These are phyloP conservation scores for Caenorhabditis uteleia DNA, from an alignment of 2,888 invertebrate species.

Conservation along the genomic window DNA sequence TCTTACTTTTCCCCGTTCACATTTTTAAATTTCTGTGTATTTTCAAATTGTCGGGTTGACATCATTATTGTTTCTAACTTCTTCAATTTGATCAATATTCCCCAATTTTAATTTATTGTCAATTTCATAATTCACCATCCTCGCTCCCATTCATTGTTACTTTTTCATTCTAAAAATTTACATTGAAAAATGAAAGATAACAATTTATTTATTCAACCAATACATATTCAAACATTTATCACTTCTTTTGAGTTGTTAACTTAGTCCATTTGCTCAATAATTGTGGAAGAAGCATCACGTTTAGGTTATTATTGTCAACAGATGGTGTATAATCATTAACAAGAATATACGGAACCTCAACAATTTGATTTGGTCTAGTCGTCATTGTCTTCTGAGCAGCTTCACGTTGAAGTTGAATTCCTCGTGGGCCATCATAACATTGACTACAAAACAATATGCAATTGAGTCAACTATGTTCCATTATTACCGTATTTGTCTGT, in stretches of 20 bases:
- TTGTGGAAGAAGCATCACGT: conserved; percentile 61
- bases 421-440: conserved; percentile 64
- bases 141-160: background rate
- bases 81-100: background rate
- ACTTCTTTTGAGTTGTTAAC: conserved; percentile 26
- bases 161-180: background rate
- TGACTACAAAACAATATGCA: conserved; percentile 38
- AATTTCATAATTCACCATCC: background rate
- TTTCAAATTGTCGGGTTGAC: background rate
- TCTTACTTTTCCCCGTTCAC: conserved; percentile 7
- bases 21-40: background rate
- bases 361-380: conserved; percentile 62
- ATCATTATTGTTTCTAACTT: background rate
- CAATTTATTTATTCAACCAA: background rate
- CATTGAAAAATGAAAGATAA: background rate
- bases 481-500: conserved; percentile 61
- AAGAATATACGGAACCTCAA: conserved; percentile 68
- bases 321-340: conserved; percentile 68
- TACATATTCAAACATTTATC: conserved; percentile 1
- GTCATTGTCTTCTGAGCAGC: conserved; percentile 67
- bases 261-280: conserved; percentile 65
- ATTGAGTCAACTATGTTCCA: background rate
- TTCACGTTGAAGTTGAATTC: conserved; percentile 62
- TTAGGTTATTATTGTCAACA: conserved; percentile 64
- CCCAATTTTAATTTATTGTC: background rate